These are phyloP conservation scores for Macquaria ambigua DNA, from an alignment of 2,113 vertebrate species.

Conservation along the genomic window DNA sequence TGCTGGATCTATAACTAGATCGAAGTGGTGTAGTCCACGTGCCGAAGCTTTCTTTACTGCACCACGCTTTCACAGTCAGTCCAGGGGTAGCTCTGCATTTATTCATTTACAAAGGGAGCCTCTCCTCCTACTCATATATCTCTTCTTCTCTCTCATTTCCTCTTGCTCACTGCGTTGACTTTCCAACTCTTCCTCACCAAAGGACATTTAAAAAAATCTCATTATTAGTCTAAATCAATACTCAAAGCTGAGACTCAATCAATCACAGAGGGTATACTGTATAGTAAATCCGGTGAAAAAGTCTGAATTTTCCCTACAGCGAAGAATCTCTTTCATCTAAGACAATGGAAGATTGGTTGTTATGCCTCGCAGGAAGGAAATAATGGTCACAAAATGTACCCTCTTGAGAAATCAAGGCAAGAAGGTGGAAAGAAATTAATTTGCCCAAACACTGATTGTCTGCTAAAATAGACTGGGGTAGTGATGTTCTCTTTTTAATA, in stretches of 20 bases:
- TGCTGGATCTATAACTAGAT: conserved; percentile 76
- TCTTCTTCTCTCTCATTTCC: conserved; percentile 14
- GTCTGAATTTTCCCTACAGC: conserved; percentile 22
- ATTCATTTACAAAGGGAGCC: conserved; percentile 70
- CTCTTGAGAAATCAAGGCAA: conserved; percentile 50
- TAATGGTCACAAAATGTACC: conserved; percentile 58
- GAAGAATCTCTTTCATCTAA: conserved; percentile 48
- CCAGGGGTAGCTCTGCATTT: conserved; percentile 37
- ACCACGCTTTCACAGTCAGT: conserved; percentile 39
- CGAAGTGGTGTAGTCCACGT: conserved; percentile 57
- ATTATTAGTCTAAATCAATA: conserved; percentile 45
- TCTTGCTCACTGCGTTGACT: conserved; percentile 4
- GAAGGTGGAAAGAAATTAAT: conserved; percentile 59
- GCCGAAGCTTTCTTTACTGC: conserved; percentile 52
- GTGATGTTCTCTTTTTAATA: conserved; percentile 22
- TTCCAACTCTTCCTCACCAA: conserved; percentile 16
- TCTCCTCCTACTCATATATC: conserved; percentile 43
- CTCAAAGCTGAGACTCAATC: conserved; percentile 43
- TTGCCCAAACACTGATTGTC: conserved; percentile 49
- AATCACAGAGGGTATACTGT: conserved; percentile 21
- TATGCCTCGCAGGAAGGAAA: conserved; percentile 58
- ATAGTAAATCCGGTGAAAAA: conserved; percentile 21
- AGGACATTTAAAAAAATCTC: conserved; percentile 17
- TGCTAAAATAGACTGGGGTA: conserved; percentile 8
- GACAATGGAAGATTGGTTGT: conserved; percentile 40